Percentiles rank a stretch among this genome's conserved stretches.
Evolutionary conservation across 2,113 vertebrate genomes (phyloP).

Genomic region (Leiothrix lutea): DNA sequence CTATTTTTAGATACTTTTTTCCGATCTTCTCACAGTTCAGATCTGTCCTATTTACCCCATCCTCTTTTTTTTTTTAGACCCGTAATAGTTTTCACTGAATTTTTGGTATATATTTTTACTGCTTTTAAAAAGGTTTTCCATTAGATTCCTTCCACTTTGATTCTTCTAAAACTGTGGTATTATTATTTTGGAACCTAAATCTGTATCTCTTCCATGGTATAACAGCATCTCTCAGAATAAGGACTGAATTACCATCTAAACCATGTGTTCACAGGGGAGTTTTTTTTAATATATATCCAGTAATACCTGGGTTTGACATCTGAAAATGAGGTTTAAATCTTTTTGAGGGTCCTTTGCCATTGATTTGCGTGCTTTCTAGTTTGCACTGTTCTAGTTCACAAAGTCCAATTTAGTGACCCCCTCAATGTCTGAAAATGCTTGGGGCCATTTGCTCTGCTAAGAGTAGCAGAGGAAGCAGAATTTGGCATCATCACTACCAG

Average conservation of each 20-base stretch:
- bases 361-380: neutral
- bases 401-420: neutral
- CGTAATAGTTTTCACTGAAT: neutral
- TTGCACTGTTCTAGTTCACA: neutral
- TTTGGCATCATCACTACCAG: neutral
- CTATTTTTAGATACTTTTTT: slow-evolving; percentile 61
- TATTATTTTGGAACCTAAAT: neutral
- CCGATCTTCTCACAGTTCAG: neutral
- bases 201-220: neutral
- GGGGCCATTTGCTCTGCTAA: neutral
- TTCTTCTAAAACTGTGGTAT: neutral
- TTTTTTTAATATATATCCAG: neutral
- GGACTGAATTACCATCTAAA: neutral
- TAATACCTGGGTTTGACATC: neutral
- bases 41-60: slow-evolving; percentile 32
- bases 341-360: neutral
- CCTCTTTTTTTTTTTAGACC: neutral
- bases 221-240: neutral
- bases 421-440: neutral
- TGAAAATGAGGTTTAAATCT: neutral
- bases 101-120: neutral
- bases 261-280: neutral
- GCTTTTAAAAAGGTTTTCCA: neutral
- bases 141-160: neutral
- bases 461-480: neutral